Conservation (phyloP, 2,797 vertebrate genomes). For the Helarctos malayanus region DNA sequence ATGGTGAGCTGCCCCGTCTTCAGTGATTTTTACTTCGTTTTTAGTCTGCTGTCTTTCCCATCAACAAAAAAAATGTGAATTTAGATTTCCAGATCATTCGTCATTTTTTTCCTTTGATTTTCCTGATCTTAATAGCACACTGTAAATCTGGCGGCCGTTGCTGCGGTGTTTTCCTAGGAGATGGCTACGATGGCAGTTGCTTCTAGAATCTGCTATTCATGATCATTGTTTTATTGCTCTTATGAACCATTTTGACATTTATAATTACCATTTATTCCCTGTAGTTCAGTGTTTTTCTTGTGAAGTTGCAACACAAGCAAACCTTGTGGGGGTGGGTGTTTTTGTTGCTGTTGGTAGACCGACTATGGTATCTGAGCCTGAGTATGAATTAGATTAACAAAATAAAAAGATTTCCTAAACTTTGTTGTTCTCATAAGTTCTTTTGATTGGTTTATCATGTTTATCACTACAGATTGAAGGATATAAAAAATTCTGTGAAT, state of each 20-base stretch:
- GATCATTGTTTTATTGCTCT: not conserved
- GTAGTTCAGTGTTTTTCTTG: not conserved
- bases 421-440: not conserved
- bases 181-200: not conserved
- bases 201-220: not conserved
- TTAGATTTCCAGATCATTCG: not conserved
- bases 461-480: constrained; percentile 78
- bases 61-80: not conserved
- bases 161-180: not conserved
- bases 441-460: constrained; percentile 59
- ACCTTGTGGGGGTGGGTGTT: not conserved
- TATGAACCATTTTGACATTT: not conserved
- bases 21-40: not conserved
- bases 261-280: not conserved
- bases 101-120: not conserved
- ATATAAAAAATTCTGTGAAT: not conserved
- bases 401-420: not conserved
- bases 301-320: constrained; percentile 3
- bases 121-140: not conserved
- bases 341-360: not conserved
- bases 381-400: constrained; percentile 9
- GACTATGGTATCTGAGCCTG: not conserved
- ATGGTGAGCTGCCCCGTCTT: not conserved
- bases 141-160: not conserved
- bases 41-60: not conserved